A percentile compares a stretch with the other conserved stretches of the same genome.
phyloP scores from a whole-genome alignment of 2,797 vertebrate genomes.

The Peromyscus eremicus region DNA sequence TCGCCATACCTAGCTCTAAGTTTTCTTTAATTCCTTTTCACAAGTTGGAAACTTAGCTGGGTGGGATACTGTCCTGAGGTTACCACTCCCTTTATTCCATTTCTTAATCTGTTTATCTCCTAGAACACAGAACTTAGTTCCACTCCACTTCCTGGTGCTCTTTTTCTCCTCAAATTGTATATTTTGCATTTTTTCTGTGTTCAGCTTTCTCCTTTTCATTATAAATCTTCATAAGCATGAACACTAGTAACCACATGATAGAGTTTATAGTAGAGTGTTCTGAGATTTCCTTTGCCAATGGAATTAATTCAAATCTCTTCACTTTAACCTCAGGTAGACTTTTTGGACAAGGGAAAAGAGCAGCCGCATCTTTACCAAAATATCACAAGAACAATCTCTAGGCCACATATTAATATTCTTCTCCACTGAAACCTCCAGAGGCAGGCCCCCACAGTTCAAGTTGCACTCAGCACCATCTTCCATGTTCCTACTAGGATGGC shows the following conservation, averaged over 20 bases:
- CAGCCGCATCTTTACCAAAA: not conserved
- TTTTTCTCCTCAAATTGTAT: not conserved
- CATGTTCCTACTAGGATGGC: not conserved
- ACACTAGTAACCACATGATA: not conserved
- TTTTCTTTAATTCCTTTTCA: not conserved
- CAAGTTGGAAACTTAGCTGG: not conserved
- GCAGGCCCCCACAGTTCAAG: not conserved
- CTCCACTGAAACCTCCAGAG: not conserved
- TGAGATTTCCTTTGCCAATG: not conserved
- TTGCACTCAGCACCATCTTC: not conserved
- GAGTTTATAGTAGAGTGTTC: no score
- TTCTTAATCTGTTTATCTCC: not conserved
- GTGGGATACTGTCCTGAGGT: not conserved
- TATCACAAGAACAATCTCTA: not conserved
- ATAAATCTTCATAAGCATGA: not conserved
- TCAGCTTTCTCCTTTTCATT: not conserved
- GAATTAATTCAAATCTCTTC: not conserved
- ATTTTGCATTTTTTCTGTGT: not conserved
- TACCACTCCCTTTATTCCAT: not conserved
- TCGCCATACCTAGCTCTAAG: not conserved
- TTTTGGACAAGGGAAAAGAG: not conserved
- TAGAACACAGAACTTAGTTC: not conserved
- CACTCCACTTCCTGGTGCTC: not conserved
- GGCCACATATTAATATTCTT: not conserved
- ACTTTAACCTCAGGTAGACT: not conserved